phyloP scores from a whole-genome alignment of 2,888 invertebrate species.

The Rapana venosa region DNA sequence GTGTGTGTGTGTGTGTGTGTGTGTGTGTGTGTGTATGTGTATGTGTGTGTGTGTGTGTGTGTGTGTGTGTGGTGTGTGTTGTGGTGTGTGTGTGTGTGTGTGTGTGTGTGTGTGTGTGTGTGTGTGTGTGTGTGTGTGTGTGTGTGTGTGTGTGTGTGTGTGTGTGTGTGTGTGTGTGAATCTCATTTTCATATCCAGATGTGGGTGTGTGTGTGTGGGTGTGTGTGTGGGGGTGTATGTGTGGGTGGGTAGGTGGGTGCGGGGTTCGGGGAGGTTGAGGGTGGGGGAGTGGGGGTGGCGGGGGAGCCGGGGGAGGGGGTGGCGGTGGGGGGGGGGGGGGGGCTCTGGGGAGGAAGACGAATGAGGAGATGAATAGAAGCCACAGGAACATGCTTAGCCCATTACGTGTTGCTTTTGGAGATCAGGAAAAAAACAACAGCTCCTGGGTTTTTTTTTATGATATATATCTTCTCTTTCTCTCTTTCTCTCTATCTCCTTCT shows the following conservation, averaged over 20 bases:
- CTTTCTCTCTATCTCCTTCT: neutral
- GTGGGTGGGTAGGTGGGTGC: neutral
- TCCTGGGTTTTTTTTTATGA: neutral
- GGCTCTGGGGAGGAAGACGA: too few species aligned
- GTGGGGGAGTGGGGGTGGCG: neutral
- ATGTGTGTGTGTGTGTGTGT: too few species aligned
- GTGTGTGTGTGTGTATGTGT: too few species aligned
- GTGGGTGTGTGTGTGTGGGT: slow-evolving; percentile 6
- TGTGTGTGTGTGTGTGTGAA: slow-evolving; percentile 10
- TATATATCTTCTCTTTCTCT: neutral
- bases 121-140: neutral
- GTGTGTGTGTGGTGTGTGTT: too few species aligned
- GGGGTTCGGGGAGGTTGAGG: neutral
- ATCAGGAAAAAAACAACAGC: too few species aligned
- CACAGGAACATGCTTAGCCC: too few species aligned
- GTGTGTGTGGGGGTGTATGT: neutral
- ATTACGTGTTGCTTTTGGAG: too few species aligned
- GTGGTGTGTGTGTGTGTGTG: neutral
- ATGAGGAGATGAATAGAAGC: too few species aligned
- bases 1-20: too few species aligned
- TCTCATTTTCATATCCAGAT: too few species aligned
- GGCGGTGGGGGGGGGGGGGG: neutral
- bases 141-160: slow-evolving; percentile 16
- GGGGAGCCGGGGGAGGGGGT: too few species aligned
- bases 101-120: neutral